Percentiles rank a stretch among this genome's conserved stretches.
Evolutionary conservation across 2,888 invertebrate genomes (phyloP).

Genomic region (Kryphioiulus occultus): DNA sequence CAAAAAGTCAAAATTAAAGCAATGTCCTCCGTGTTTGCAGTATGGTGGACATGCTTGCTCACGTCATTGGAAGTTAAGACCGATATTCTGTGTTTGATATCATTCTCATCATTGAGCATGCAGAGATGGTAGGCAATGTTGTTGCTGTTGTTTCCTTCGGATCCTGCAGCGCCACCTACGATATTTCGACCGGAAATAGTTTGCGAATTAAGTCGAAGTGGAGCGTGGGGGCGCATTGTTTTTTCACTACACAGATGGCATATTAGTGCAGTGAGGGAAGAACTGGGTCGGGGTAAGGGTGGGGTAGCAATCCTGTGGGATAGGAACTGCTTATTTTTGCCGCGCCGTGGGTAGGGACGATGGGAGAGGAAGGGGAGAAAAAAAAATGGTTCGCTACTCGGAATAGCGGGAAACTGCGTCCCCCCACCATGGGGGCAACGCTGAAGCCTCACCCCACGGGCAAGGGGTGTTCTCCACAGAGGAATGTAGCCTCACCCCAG

Average conservation of each 20-base stretch:
- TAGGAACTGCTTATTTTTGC: constrained; percentile 38
- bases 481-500: constrained; percentile 45
- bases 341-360: neutral
- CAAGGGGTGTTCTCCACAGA: constrained; percentile 33
- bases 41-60: no score
- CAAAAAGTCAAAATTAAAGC: no score
- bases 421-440: neutral
- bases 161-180: neutral
- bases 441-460: constrained; percentile 39
- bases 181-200: neutral
- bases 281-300: constrained; percentile 43
- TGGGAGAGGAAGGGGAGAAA: neutral
- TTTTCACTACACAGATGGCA: constrained; percentile 37
- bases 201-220: neutral
- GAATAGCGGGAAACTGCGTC: neutral
- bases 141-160: neutral
- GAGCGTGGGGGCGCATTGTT: constrained; percentile 27
- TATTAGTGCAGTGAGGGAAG: constrained; percentile 31
- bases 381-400: neutral
- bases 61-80: no score
- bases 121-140: neutral
- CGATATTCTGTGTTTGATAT: no score
- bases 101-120: no score
- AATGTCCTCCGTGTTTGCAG: no score
- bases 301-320: constrained; percentile 40